Evolutionary conservation across 2,888 invertebrate genomes (phyloP).

Genomic region (Melolontha melolontha): DNA sequence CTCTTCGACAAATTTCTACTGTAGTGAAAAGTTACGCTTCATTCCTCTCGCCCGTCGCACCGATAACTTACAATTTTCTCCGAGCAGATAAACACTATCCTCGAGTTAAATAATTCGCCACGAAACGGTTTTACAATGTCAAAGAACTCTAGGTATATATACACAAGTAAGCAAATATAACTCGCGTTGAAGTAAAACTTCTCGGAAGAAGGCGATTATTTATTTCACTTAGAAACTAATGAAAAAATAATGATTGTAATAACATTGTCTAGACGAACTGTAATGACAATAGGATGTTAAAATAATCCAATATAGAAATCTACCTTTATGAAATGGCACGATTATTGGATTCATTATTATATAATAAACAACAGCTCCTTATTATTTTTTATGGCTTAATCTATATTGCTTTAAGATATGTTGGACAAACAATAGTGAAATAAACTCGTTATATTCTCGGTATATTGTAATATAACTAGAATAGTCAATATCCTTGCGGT

Average conservation of each 20-base stretch:
- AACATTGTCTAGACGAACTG: conserved; percentile 16
- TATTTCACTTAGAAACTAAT: conserved; percentile 15
- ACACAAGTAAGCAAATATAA: background rate
- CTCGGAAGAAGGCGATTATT: conserved; percentile 3
- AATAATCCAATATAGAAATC: too few relatives aligned
- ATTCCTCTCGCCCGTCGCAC: background rate
- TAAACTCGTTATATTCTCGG: too few relatives aligned
- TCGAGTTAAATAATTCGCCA: conserved; percentile 14
- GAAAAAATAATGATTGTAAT: conserved; percentile 16
- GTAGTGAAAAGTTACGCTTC: conserved; percentile 5
- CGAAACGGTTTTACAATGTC: conserved; percentile 5
- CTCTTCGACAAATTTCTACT: too few relatives aligned
- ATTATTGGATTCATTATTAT: too few relatives aligned
- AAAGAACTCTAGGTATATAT: conserved; percentile 1
- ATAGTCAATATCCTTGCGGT: too few relatives aligned
- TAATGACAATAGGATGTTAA: conserved; percentile 2
- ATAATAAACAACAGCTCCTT: too few relatives aligned
- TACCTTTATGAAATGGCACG: too few relatives aligned
- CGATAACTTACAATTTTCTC: conserved; percentile 4
- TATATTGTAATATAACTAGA: too few relatives aligned
- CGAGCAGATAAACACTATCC: conserved; percentile 3
- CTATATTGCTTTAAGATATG: too few relatives aligned
- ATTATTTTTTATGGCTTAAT: too few relatives aligned
- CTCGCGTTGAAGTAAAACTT: conserved; percentile 5
- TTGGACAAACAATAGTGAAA: too few relatives aligned